phyloP scores from a whole-genome alignment of 1,140 invertebrate genomes.

The Nasonia longicornis region DNA sequence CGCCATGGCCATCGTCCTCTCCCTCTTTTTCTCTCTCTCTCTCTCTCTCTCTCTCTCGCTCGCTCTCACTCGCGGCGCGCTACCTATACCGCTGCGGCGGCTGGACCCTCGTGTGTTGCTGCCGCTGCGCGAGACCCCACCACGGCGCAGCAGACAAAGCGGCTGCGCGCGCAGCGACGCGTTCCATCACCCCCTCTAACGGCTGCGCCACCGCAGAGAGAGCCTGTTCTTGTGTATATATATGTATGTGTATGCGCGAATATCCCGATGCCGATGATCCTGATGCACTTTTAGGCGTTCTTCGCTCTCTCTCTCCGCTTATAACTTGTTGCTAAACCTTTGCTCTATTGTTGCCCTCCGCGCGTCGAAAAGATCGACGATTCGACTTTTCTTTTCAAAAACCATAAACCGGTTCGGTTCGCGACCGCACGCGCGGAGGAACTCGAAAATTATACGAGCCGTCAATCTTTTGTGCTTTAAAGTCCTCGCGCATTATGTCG shows the following conservation, averaged over 20 bases:
- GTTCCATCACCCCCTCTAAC: conserved; percentile 59
- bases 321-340: neutral
- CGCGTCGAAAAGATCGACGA: neutral
- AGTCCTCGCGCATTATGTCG: neutral
- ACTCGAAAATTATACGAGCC: conserved; percentile 14
- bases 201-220: conserved; percentile 4
- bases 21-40: conserved; percentile 10
- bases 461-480: neutral
- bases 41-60: neutral
- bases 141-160: conserved; percentile 64
- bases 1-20: conserved; percentile 63
- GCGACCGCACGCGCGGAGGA: neutral
- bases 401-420: neutral
- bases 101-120: conserved; percentile 32
- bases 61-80: neutral
- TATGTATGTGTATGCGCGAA: neutral
- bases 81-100: neutral
- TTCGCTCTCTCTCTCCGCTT: neutral
- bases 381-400: neutral
- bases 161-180: conserved; percentile 66
- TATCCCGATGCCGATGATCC: conserved; percentile 19
- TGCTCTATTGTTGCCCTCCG: neutral
- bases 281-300: neutral
- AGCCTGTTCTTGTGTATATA: neutral
- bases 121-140: conserved; percentile 59